These are phyloP conservation scores for Cantharis rufa DNA, from an alignment of 2,888 invertebrate species.

Conservation along the genomic window DNA sequence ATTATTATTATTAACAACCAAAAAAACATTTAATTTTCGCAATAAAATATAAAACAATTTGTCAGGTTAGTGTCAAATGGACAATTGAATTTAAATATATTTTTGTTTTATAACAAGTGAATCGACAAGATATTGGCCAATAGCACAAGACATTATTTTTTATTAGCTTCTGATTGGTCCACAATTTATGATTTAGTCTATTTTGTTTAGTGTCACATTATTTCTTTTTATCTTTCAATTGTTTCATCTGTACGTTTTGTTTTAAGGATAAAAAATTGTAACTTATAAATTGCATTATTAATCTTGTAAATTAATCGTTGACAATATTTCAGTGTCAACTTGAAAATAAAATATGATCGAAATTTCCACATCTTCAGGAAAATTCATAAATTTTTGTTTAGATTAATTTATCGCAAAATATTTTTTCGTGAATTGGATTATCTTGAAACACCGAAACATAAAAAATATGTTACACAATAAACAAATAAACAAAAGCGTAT, in stretches of 20 bases:
- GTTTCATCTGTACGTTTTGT: not conserved
- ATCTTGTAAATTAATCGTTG: not conserved
- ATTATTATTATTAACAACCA: no score
- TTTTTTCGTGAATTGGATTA: not conserved
- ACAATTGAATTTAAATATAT: no score
- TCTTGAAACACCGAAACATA: not conserved
- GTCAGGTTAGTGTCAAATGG: no score
- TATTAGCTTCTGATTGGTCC: no score
- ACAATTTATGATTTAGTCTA: not conserved
- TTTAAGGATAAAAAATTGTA: not conserved
- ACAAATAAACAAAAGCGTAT: not conserved
- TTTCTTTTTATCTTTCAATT: not conserved
- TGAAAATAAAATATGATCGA: not conserved
- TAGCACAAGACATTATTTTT: not conserved
- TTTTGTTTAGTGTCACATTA: not conserved
- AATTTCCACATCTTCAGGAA: not conserved
- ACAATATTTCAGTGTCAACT: not conserved
- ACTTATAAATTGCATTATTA: not conserved
- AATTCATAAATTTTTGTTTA: not conserved
- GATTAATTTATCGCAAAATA: not conserved
- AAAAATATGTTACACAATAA: not conserved
- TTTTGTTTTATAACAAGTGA: no score
- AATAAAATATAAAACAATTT: no score
- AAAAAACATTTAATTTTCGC: no score
- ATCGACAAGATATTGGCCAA: not conserved